Conservation (phyloP, 2,797 vertebrate species). For the Galaxias olidus region DNA sequence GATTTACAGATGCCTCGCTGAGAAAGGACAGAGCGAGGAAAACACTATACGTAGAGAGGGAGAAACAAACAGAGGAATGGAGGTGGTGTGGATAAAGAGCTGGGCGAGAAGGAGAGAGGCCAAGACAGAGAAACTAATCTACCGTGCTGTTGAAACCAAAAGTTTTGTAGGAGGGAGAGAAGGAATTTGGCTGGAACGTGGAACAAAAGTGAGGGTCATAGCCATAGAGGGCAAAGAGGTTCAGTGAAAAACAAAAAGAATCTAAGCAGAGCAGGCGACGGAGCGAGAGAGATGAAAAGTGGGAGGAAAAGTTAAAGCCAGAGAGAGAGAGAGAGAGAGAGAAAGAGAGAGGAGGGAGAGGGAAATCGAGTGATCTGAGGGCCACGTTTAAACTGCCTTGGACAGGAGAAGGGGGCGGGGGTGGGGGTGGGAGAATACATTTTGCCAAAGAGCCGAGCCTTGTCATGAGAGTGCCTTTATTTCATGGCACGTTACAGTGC, state of each 20-base stretch:
- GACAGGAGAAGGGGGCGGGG: constrained; percentile 14
- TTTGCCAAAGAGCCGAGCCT: constrained; percentile 28
- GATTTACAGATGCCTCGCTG: too few relatives aligned
- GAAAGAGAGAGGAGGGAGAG: not conserved
- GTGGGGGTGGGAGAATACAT: constrained; percentile 18
- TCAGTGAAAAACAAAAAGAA: too few relatives aligned
- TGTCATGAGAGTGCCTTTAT: constrained; percentile 52
- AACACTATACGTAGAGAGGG: too few relatives aligned
- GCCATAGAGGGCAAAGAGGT: not conserved
- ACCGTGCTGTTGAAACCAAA: too few relatives aligned
- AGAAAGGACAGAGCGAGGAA: too few relatives aligned
- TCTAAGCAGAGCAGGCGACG: not conserved
- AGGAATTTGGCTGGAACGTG: too few relatives aligned
- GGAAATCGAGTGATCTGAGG: not conserved
- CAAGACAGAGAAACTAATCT: too few relatives aligned
- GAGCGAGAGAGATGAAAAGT: not conserved
- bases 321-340: not conserved
- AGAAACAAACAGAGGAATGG: too few relatives aligned
- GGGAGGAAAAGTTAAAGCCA: not conserved
- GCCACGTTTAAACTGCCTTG: constrained; percentile 7
- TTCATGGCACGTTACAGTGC: constrained; percentile 56
- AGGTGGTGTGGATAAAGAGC: too few relatives aligned
- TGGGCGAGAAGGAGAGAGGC: too few relatives aligned
- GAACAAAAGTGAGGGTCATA: not conserved
- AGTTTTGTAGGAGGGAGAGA: too few relatives aligned